These are phyloP conservation scores for Eueremaeus valkanovi DNA, from an alignment of 2,888 invertebrate genomes.

Conservation along the genomic window DNA sequence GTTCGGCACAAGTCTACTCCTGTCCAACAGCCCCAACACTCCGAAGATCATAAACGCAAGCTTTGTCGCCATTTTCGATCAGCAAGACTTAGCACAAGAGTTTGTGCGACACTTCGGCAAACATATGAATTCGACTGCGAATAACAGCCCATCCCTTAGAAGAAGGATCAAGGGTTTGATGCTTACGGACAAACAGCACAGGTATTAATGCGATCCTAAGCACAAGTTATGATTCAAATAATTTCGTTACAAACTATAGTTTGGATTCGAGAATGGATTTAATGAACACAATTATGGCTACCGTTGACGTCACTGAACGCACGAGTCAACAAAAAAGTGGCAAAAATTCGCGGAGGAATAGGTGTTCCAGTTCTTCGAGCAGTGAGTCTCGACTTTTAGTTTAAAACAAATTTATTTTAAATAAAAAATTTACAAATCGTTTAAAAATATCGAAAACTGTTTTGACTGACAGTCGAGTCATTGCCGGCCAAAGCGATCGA, in stretches of 20 bases:
- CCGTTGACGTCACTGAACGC: conserved; percentile 29
- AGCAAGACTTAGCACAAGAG: conserved; percentile 65
- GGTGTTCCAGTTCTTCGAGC: background rate
- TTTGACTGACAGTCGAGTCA: background rate
- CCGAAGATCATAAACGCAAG: conserved; percentile 94
- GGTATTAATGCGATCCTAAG: conserved; percentile 33
- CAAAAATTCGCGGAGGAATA: background rate
- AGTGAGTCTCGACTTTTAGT: background rate
- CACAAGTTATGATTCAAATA: background rate
- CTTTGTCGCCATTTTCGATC: conserved; percentile 84
- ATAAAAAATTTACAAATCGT: background rate
- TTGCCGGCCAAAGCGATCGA: conserved; percentile 1
- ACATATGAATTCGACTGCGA: conserved; percentile 64
- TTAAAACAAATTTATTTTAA: background rate
- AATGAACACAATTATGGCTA: conserved; percentile 55
- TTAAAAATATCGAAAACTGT: no score
- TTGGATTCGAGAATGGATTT: conserved; percentile 86
- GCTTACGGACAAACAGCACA: conserved; percentile 85
- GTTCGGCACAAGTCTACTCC: conserved; percentile 85
- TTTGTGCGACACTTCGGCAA: conserved; percentile 68
- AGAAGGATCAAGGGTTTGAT: conserved; percentile 79
- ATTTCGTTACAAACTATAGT: conserved; percentile 54
- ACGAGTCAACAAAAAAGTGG: background rate
- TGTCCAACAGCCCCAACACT: conserved; percentile 92
- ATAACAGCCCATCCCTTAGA: conserved; percentile 72